These are phyloP conservation scores for Zaprionus africanus DNA, from an alignment of 1,140 invertebrate species.

Conservation along the genomic window DNA sequence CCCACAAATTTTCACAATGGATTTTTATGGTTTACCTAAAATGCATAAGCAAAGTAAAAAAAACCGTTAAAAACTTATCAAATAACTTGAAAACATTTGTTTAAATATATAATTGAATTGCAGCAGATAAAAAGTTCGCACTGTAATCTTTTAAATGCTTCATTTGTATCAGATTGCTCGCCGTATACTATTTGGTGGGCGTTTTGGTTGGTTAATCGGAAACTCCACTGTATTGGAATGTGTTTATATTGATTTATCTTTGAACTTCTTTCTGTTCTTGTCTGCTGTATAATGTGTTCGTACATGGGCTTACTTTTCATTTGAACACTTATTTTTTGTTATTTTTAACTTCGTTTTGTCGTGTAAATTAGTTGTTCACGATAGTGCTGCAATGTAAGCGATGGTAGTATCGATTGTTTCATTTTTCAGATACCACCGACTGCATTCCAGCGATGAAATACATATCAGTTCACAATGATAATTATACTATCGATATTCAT, in stretches of 20 bases:
- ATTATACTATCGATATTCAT: neutral
- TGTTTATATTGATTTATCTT: conserved; percentile 24
- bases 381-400: conserved; percentile 12
- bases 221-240: conserved; percentile 18
- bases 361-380: conserved; percentile 49
- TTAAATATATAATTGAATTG: conserved; percentile 7
- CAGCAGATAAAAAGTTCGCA: neutral
- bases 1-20: conserved; percentile 81
- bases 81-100: conserved; percentile 4
- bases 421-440: conserved; percentile 1
- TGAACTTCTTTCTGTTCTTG: conserved; percentile 1
- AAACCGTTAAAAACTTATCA: conserved; percentile 37
- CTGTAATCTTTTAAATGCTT: conserved; percentile 4
- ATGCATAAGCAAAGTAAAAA: conserved; percentile 51
- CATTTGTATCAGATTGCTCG: conserved; percentile 22
- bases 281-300: neutral
- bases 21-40: conserved; percentile 80
- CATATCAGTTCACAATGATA: neutral
- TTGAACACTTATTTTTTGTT: conserved; percentile 66
- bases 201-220: conserved; percentile 27
- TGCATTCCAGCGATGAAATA: neutral
- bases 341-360: conserved; percentile 50
- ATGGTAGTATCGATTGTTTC: neutral
- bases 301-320: conserved; percentile 69
- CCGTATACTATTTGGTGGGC: conserved; percentile 34